Evolutionary conservation across 2,113 vertebrate genomes (phyloP).

Genomic region (Chionodraco myersi): DNA sequence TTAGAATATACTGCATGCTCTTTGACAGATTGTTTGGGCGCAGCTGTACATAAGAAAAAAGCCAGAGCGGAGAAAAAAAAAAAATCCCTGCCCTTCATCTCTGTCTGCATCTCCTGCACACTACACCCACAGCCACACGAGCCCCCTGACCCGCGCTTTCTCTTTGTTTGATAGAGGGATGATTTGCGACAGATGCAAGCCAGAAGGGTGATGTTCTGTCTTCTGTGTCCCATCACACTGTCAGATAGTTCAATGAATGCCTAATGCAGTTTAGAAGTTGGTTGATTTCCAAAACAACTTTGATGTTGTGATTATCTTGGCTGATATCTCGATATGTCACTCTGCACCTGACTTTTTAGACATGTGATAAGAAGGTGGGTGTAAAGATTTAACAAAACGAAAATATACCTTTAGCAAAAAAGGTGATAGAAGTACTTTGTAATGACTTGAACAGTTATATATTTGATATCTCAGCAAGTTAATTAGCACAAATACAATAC

Average conservation of each 20-base stretch:
- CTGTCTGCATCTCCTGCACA: slow-evolving; percentile 10
- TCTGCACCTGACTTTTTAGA: not conserved
- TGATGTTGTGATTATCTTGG: slow-evolving; percentile 37
- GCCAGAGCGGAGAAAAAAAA: not conserved
- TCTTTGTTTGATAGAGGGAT: slow-evolving; percentile 57
- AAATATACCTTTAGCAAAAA: not conserved
- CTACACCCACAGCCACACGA: slow-evolving; percentile 45
- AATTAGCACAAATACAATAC: not conserved
- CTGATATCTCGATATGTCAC: slow-evolving; percentile 7
- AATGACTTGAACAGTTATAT: not conserved
- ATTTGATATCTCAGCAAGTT: not conserved
- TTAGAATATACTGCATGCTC: not conserved
- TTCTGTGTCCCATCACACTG: slow-evolving; percentile 50
- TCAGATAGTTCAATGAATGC: slow-evolving; percentile 29
- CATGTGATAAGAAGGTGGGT: not conserved
- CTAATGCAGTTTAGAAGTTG: slow-evolving; percentile 31
- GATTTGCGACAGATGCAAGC: slow-evolving; percentile 53
- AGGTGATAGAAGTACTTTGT: not conserved
- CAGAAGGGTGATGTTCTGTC: slow-evolving; percentile 38
- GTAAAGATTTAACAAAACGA: not conserved
- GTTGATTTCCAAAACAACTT: slow-evolving; percentile 1
- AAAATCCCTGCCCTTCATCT: slow-evolving; percentile 51
- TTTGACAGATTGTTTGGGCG: slow-evolving; percentile 33
- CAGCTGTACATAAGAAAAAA: slow-evolving; percentile 49
- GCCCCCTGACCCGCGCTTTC: slow-evolving; percentile 53